Evolutionary conservation across 2,888 invertebrate genomes (phyloP).

Genomic region (Antheraea yamamai): DNA sequence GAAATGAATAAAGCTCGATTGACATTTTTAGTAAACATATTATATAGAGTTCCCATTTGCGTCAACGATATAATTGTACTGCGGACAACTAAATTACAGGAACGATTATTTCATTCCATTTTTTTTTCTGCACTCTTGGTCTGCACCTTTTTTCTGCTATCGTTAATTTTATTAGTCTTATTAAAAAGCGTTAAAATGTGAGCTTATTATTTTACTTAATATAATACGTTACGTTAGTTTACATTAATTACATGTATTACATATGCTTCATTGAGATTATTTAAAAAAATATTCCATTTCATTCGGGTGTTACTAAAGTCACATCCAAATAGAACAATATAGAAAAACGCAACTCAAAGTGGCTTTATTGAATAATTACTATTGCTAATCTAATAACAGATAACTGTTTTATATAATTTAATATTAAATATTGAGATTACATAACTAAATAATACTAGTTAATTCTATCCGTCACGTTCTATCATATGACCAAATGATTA

Average conservation of each 20-base stretch:
- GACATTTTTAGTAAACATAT: constrained; percentile 4
- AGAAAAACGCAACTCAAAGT: too few relatives aligned
- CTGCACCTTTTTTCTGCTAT: too few relatives aligned
- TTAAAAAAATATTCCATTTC: not conserved
- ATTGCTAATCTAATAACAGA: too few relatives aligned
- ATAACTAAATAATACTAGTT: not conserved
- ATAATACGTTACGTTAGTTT: too few relatives aligned
- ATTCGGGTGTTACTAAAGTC: not conserved
- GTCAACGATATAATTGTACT: not conserved
- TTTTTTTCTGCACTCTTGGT: too few relatives aligned
- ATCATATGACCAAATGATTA: not conserved
- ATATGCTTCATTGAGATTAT: too few relatives aligned
- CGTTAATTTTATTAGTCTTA: too few relatives aligned
- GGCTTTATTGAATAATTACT: too few relatives aligned
- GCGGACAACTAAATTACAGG: not conserved
- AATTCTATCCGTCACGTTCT: not conserved
- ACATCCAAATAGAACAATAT: not conserved
- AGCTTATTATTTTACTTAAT: too few relatives aligned
- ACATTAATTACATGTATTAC: too few relatives aligned
- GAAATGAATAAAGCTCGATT: constrained; percentile 8
- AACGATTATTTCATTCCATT: not conserved
- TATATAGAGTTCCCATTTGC: not conserved
- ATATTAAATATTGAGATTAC: not conserved
- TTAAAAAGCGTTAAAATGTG: too few relatives aligned
- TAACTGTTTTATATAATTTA: too few relatives aligned